phyloP scores from a whole-genome alignment of 2,113 vertebrate genomes.

The Thunnus thynnus region DNA sequence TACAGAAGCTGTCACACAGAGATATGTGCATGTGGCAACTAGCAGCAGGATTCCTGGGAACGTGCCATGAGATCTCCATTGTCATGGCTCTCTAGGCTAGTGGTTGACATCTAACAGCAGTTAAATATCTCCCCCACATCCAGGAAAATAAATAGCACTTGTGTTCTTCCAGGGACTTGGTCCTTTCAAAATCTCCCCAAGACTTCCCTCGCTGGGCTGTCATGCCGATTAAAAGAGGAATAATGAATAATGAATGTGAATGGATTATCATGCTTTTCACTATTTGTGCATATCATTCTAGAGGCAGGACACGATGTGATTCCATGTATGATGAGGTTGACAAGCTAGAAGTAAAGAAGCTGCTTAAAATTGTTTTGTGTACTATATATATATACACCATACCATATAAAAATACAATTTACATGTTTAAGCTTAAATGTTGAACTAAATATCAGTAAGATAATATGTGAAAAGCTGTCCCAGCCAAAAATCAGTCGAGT shows the following conservation, averaged over 20 bases:
- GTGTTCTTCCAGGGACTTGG: background rate
- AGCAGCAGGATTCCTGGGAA: slow-evolving; percentile 18
- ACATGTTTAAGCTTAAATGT: background rate
- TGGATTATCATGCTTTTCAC: slow-evolving; percentile 18
- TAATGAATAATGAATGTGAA: slow-evolving; percentile 4
- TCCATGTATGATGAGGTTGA: background rate
- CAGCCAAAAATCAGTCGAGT: background rate
- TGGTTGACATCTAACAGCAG: slow-evolving; percentile 1
- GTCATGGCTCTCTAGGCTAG: slow-evolving; percentile 6
- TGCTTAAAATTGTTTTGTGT: background rate
- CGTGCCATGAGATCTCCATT: slow-evolving; percentile 7
- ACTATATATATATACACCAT: too few species aligned
- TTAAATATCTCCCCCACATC: background rate
- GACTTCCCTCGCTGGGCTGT: background rate
- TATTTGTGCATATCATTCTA: slow-evolving; percentile 17
- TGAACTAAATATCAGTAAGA: background rate
- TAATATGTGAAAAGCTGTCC: background rate
- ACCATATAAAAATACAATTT: background rate
- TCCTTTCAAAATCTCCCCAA: background rate
- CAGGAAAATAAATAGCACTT: background rate
- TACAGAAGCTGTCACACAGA: slow-evolving; percentile 17
- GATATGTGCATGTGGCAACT: background rate
- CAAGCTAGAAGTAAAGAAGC: slow-evolving; percentile 9
- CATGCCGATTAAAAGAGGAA: slow-evolving; percentile 11
- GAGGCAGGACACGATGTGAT: background rate